Evolutionary conservation across 2,797 vertebrate genomes (phyloP).

Genomic region (Enteromius argenteus): DNA sequence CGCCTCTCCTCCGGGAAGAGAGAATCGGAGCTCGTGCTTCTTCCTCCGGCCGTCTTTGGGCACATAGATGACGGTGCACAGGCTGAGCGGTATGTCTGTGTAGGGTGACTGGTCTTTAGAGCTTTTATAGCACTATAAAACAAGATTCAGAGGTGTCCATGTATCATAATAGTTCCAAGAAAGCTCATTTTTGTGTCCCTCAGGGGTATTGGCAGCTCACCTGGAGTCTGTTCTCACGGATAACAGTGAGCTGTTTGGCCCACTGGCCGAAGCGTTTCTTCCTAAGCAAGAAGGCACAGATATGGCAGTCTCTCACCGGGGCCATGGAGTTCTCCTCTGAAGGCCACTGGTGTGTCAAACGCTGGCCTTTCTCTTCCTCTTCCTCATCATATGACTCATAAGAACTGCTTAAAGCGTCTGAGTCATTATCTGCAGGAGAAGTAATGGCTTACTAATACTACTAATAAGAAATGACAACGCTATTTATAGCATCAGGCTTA

Average conservation of each 20-base stretch:
- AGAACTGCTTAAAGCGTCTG: conserved; percentile 95
- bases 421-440: conserved; percentile 89
- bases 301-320: conserved; percentile 90
- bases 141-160: conserved; percentile 12
- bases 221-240: conserved; percentile 92
- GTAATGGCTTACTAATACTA: neutral
- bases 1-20: conserved; percentile 86
- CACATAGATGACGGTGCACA: conserved; percentile 89
- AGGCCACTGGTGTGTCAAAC: conserved; percentile 86
- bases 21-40: conserved; percentile 95
- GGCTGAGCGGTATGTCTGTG: conserved; percentile 85
- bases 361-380: conserved; percentile 91
- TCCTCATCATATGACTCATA: conserved; percentile 98
- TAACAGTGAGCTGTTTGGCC: conserved; percentile 94
- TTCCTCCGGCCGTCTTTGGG: conserved; percentile 96
- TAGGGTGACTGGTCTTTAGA: conserved; percentile 92
- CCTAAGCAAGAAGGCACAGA: conserved; percentile 93
- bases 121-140: conserved; percentile 92
- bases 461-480: neutral
- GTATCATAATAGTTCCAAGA: neutral
- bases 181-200: neutral
- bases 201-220: conserved; percentile 71
- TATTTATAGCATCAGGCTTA: conserved; percentile 65
- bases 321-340: conserved; percentile 88
- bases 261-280: conserved; percentile 98